Conservation (phyloP, 2,113 vertebrate species). For the Thalassarche chlororhynchos region DNA sequence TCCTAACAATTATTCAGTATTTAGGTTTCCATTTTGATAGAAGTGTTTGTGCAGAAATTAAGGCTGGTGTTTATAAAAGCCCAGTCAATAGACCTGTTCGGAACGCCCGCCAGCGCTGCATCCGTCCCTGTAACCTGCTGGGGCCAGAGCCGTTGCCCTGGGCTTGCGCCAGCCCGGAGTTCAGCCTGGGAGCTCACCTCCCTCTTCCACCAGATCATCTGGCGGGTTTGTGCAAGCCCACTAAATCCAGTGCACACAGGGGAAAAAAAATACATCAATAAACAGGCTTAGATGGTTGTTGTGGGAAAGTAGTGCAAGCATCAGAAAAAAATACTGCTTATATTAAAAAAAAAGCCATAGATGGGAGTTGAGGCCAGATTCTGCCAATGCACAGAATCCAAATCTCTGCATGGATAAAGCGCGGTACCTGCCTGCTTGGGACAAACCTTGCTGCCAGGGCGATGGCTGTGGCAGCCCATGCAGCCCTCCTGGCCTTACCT, state of each 20-base stretch:
- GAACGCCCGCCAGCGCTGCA: accelerated
- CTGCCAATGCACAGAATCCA: not conserved
- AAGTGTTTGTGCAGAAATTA: not conserved
- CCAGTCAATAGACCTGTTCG: not conserved
- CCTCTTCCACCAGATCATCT: not conserved
- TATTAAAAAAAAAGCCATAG: not conserved
- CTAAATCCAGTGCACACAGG: not conserved
- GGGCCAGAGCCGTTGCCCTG: not conserved
- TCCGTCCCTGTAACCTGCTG: not conserved
- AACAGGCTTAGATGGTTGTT: not conserved
- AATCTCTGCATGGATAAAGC: accelerated
- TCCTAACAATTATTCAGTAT: not conserved
- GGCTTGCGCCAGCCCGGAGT: not conserved
- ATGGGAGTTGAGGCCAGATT: not conserved
- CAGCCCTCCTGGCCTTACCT: not conserved
- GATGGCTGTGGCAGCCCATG: not conserved
- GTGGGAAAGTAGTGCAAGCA: not conserved
- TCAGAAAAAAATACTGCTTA: not conserved
- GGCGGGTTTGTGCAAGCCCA: accelerated
- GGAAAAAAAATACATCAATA: not conserved
- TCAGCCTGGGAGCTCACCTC: not conserved
- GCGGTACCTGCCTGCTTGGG: accelerated
- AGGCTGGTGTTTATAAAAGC: not conserved
- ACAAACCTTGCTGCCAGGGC: not conserved
- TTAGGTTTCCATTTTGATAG: not conserved